Evolutionary conservation across 2,797 vertebrate genomes (phyloP), one percentile per base, ranked within the genome.

Genomic region (Xenentodon cancila): DNA sequence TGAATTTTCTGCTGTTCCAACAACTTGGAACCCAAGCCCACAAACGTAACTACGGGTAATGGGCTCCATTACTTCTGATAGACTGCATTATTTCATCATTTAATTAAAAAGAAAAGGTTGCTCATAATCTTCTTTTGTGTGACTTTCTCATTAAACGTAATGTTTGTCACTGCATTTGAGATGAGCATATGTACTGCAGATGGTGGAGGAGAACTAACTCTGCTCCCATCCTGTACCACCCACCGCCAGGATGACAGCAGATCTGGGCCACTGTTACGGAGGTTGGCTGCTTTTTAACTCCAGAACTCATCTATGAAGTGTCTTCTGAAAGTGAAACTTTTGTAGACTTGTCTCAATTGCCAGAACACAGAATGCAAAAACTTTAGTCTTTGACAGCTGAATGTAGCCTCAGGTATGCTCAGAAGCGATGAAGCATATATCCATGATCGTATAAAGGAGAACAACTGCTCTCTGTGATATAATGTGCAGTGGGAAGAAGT

Each of bases 21-120:
- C 84, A 81, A 71, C 57, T 53, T 49, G 68, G 56, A 62, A 76
- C 59, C 53, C 74, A 64, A 62, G 77, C 59, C 53, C 74, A 64
- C 78, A 80, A 68, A 88, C 79, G 81, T 79, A 85, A 89, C 85
- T 84, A 76, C 20, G 18, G 68, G 49, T 65, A 81, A 79, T 73
- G 62, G 71, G 78, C 77, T 73, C 75, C 81, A 76, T 79, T 78
- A 80, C 61, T 71, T 84, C 64, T 68, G 62, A 79, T 68, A 78
- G 71, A 87, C 78, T 73, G 63, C 53, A 44, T 52, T 62, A 79
- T 80, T 76, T 72, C 66, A 84, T 75, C 74, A 77, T 86, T 79
- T 76, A 30, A 71, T 82, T 53, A 55, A 80, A 62, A 75, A 45
- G 43, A 57, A 59, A 57, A 59, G 67, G 77, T 58, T 59, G 60